Conservation (phyloP, 2,797 vertebrate species). For the Ptychobarbus kaznakovi region DNA sequence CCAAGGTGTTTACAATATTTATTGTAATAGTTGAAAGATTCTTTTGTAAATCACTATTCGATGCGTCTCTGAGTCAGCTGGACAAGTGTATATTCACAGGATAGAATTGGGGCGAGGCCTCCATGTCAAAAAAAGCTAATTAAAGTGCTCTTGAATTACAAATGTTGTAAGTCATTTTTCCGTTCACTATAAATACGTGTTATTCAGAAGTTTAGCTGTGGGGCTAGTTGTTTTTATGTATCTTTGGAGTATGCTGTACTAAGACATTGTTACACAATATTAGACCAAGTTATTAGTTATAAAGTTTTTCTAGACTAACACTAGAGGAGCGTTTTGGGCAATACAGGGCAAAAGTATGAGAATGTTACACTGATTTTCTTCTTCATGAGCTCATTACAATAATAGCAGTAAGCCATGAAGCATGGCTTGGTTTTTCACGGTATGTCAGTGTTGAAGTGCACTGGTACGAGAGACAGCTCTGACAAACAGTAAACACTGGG, state of each 20-base stretch:
- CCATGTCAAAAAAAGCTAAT: slow-evolving; percentile 59
- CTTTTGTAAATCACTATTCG: slow-evolving; percentile 55
- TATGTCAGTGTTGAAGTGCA: slow-evolving; percentile 29
- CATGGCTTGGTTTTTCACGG: neutral
- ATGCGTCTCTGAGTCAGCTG: slow-evolving; percentile 52
- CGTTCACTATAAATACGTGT: neutral
- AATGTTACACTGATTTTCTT: neutral
- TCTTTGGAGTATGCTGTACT: neutral
- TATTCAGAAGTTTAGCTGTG: neutral
- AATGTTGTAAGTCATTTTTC: slow-evolving; percentile 48
- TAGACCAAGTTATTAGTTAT: too few species aligned
- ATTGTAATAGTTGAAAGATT: slow-evolving; percentile 56
- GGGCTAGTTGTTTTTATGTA: neutral
- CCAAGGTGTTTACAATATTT: slow-evolving; percentile 57
- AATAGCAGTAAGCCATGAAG: neutral
- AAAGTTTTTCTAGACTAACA: neutral
- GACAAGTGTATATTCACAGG: slow-evolving; percentile 56
- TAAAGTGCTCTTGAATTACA: slow-evolving; percentile 62
- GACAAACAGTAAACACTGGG: slow-evolving; percentile 60
- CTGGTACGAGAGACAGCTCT: slow-evolving; percentile 54
- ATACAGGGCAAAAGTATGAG: neutral
- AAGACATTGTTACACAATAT: neutral
- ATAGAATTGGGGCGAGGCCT: slow-evolving; percentile 43
- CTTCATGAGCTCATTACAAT: neutral
- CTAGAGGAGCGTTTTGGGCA: neutral